These are phyloP conservation scores for Fragum fragum DNA, from an alignment of 2,888 invertebrate species.

Conservation along the genomic window DNA sequence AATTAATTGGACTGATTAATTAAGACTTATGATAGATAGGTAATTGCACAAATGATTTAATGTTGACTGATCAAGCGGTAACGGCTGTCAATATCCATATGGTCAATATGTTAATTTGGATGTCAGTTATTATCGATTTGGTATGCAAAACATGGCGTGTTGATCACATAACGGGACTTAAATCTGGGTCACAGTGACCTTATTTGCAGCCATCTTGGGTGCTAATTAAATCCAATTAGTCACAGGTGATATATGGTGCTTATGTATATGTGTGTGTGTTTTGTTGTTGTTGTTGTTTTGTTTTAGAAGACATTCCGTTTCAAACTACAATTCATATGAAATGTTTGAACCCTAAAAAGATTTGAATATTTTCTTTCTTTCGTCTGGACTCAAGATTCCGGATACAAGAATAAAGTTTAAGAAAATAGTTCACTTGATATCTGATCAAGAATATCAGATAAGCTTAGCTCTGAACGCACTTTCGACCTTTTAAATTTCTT, in stretches of 20 bases:
- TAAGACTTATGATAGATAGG: conserved; percentile 8
- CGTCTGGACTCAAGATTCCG: too few relatives aligned
- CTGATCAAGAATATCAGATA: too few relatives aligned
- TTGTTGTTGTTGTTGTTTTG: too few relatives aligned
- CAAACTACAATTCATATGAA: too few relatives aligned
- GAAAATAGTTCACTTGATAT: too few relatives aligned
- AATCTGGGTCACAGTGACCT: neutral
- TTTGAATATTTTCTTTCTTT: too few relatives aligned
- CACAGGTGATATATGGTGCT: neutral
- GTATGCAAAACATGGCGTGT: conserved; percentile 6
- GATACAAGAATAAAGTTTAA: too few relatives aligned
- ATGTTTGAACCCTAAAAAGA: too few relatives aligned
- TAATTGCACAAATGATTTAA: conserved; percentile 30
- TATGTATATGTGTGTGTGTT: too few relatives aligned
- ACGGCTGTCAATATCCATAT: conserved; percentile 24
- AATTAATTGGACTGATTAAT: conserved; percentile 33
- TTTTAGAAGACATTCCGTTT: too few relatives aligned
- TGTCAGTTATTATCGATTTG: conserved; percentile 22
- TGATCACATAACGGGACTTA: neutral
- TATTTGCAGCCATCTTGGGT: neutral
- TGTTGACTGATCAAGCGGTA: conserved; percentile 19
- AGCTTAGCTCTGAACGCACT: too few relatives aligned
- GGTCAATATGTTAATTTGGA: conserved; percentile 22
- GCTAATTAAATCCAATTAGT: neutral
- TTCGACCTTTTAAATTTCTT: too few relatives aligned